Percentiles rank a stretch among this genome's conserved stretches.
Evolutionary conservation across 2,888 invertebrate species (phyloP).

Genomic region (Polyommatus iphigenia): DNA sequence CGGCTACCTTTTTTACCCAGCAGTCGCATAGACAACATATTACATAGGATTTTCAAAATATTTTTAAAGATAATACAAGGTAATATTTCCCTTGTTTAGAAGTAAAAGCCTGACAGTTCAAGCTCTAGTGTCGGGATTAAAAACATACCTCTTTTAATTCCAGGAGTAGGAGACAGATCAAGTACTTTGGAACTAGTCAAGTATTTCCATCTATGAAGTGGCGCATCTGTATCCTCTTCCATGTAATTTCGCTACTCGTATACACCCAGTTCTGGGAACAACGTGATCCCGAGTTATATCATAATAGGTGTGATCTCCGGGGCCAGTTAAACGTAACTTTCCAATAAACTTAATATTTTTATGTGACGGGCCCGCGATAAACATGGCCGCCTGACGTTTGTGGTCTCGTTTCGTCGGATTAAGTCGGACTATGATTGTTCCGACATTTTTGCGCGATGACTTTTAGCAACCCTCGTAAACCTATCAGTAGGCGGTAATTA

Average conservation of each 20-base stretch:
- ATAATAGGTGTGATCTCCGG: conserved; percentile 51
- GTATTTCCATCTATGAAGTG: background rate
- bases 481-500: conserved; percentile 4
- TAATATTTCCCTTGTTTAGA: no score
- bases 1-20: no score
- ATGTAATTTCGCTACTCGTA: conserved; percentile 43
- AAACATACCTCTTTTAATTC: no score
- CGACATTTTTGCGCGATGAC: conserved; percentile 50
- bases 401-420: conserved; percentile 55
- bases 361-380: conserved; percentile 59
- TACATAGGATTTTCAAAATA: no score
- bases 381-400: conserved; percentile 57
- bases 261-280: conserved; percentile 50
- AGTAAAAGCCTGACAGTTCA: no score
- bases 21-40: no score
- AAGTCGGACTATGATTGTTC: conserved; percentile 54
- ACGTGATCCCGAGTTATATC: conserved; percentile 42
- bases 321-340: conserved; percentile 57
- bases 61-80: no score
- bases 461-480: conserved; percentile 18
- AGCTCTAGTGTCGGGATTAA: no score
- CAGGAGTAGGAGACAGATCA: no score
- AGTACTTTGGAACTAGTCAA: no score
- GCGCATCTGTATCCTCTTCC: conserved; percentile 36
- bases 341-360: conserved; percentile 71